Evolutionary conservation across 2,888 invertebrate genomes (phyloP).

Genomic region (Pollenia angustigena): DNA sequence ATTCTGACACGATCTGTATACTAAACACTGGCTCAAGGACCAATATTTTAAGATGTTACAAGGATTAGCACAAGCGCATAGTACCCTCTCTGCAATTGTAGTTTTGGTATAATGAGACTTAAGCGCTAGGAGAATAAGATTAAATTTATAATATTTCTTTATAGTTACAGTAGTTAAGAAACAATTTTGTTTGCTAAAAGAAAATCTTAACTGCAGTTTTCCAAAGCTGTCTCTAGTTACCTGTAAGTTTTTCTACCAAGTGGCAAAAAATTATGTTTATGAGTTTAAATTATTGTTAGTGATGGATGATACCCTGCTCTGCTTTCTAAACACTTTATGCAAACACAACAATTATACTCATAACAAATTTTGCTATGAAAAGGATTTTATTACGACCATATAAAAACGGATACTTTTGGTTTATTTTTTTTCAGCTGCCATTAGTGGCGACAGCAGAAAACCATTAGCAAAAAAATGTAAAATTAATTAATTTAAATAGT

Average conservation of each 20-base stretch:
- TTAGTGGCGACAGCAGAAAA: constrained; percentile 10
- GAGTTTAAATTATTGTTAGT: constrained; percentile 28
- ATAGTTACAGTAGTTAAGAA: constrained; percentile 19
- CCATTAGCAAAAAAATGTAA: neutral
- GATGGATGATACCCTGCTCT: neutral
- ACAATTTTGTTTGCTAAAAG: constrained; percentile 21
- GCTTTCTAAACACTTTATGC: neutral
- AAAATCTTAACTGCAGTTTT: neutral
- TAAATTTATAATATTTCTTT: constrained; percentile 27
- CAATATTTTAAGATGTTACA: too few species aligned
- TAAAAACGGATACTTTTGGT: neutral
- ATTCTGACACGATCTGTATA: too few species aligned
- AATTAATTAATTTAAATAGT: constrained; percentile 54
- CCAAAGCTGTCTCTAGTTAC: neutral
- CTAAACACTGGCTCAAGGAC: too few species aligned
- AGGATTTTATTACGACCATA: constrained; percentile 3
- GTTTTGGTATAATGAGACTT: neutral
- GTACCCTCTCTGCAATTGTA: too few species aligned
- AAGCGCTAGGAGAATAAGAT: neutral
- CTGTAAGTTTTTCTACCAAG: constrained; percentile 2
- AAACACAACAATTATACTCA: neutral
- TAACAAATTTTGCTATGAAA: neutral
- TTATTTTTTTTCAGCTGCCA: neutral
- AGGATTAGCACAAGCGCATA: too few species aligned
- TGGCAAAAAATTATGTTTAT: constrained; percentile 52